phyloP scores from a whole-genome alignment of 2,113 vertebrate genomes.

The Halichoerus grypus region DNA sequence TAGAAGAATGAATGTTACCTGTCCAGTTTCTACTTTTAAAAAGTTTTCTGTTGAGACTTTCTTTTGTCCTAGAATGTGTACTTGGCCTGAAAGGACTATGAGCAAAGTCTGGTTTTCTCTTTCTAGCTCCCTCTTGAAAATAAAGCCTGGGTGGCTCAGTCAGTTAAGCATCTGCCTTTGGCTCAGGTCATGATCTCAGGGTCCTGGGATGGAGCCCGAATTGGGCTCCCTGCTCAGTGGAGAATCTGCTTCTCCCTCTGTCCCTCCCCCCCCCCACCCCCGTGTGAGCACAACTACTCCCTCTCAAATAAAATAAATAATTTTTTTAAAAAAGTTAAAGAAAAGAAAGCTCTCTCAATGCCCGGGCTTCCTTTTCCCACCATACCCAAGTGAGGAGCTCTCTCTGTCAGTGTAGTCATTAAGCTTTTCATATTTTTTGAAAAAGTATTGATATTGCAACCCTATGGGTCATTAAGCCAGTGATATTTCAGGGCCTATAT shows the following conservation, averaged over 20 bases:
- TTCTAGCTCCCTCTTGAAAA: neutral
- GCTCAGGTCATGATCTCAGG: neutral
- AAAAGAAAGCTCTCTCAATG: constrained; percentile 29
- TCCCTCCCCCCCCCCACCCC: too few relatives aligned
- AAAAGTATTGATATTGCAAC: neutral
- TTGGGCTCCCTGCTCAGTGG: neutral
- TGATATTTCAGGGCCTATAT: neutral
- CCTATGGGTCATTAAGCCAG: neutral
- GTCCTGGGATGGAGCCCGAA: neutral
- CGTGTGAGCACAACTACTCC: neutral
- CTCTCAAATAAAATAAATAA: neutral
- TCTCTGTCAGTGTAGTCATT: neutral
- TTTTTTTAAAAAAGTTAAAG: too few relatives aligned
- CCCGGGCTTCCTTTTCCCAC: neutral
- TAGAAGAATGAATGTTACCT: constrained; percentile 27
- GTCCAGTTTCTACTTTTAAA: constrained; percentile 17
- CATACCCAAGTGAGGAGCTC: neutral
- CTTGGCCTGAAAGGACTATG: neutral
- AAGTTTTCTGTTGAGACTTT: neutral
- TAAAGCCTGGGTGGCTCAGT: neutral
- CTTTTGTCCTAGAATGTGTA: constrained; percentile 17
- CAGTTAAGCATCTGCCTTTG: neutral
- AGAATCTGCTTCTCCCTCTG: neutral
- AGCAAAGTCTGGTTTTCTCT: neutral
- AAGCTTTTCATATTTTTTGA: constrained; percentile 15